Evolutionary conservation across 2,113 vertebrate genomes (phyloP).

Genomic region (Hippocampus abdominalis): DNA sequence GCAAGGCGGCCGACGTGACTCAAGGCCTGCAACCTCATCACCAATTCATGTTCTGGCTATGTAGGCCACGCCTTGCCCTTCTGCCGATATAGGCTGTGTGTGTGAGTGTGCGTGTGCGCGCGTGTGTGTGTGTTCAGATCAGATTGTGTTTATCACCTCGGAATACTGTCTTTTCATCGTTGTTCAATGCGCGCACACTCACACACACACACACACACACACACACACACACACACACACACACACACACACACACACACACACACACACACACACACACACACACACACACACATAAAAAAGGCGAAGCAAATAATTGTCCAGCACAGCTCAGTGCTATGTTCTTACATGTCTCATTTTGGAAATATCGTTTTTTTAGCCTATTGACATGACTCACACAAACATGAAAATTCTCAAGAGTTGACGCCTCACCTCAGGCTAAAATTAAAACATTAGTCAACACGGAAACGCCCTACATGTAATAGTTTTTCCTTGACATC

Average conservation of each 20-base stretch:
- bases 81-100: background rate
- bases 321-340: background rate
- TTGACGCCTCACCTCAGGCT: background rate
- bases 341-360: background rate
- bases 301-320: background rate
- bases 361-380: background rate
- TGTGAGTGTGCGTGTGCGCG: background rate
- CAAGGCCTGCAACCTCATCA: slow-evolving; percentile 36
- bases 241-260: background rate
- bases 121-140: slow-evolving; percentile 22
- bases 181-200: background rate
- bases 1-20: slow-evolving; percentile 34
- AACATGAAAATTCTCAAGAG: background rate
- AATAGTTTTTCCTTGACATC: background rate
- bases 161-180: slow-evolving; percentile 7
- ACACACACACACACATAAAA: background rate
- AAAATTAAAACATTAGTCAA: slow-evolving; percentile 12
- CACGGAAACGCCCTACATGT: background rate
- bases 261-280: too few species aligned
- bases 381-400: background rate
- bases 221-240: too few species aligned
- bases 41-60: slow-evolving; percentile 45
- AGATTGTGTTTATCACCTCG: slow-evolving; percentile 36
- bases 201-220: background rate
- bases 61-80: slow-evolving; percentile 25